Evolutionary conservation across 2,888 invertebrate species (phyloP).

Genomic region (Ligdia adustata): DNA sequence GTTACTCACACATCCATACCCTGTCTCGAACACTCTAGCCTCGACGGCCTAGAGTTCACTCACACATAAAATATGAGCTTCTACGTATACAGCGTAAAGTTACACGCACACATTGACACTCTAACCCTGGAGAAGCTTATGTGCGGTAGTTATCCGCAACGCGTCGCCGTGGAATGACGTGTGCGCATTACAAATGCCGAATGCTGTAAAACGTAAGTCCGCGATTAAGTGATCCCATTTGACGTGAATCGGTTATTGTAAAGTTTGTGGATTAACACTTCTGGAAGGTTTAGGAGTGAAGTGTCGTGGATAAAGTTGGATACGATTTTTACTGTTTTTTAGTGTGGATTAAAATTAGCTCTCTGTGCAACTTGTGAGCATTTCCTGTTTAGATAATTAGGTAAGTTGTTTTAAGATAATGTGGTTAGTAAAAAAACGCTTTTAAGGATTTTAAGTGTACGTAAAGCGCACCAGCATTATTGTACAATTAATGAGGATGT

Average conservation of each 20-base stretch:
- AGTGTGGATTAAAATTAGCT: slow-evolving; percentile 14
- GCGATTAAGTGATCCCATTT: slow-evolving; percentile 31
- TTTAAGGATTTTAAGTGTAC: no score
- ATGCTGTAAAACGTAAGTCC: slow-evolving; percentile 4
- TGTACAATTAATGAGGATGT: no score
- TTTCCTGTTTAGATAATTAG: slow-evolving; percentile 22
- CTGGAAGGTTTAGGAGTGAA: slow-evolving; percentile 22
- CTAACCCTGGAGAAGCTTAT: slow-evolving; percentile 65
- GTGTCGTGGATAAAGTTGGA: slow-evolving; percentile 27
- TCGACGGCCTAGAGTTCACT: slow-evolving; percentile 49
- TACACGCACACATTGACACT: slow-evolving; percentile 54
- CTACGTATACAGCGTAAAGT: slow-evolving; percentile 43
- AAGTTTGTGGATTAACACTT: slow-evolving; percentile 23
- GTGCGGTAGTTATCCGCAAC: slow-evolving; percentile 60
- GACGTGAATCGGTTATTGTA: slow-evolving; percentile 22
- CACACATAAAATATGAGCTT: slow-evolving; percentile 47
- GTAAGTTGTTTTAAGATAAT: slow-evolving; percentile 30
- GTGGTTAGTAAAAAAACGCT: no score
- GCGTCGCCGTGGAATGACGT: slow-evolving; percentile 38
- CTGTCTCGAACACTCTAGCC: slow-evolving; percentile 56
- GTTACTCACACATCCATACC: slow-evolving; percentile 49
- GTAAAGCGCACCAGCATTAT: no score
- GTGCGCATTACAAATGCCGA: neutral
- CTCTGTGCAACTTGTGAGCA: slow-evolving; percentile 12
- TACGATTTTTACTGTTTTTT: slow-evolving; percentile 5